Conservation (phyloP, 2,888 invertebrate genomes). For the Morpho deidamia region DNA sequence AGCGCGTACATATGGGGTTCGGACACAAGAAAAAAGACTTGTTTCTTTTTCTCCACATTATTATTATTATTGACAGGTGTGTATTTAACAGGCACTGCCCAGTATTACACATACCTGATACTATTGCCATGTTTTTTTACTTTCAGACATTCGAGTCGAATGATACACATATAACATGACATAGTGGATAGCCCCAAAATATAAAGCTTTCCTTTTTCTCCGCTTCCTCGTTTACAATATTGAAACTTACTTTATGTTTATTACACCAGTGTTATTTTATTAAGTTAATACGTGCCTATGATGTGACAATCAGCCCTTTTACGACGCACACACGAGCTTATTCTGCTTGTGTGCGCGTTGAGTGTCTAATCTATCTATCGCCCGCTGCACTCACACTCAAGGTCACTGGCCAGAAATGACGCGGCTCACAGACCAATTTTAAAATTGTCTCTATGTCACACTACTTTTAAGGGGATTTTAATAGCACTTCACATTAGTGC, state of each 20-base stretch:
- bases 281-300: slow-evolving; percentile 6
- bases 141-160: too few relatives aligned
- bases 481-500: slow-evolving; percentile 11
- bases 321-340: slow-evolving; percentile 29
- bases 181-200: too few relatives aligned
- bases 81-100: too few relatives aligned
- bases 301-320: slow-evolving; percentile 34
- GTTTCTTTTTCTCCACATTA: too few relatives aligned
- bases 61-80: too few relatives aligned
- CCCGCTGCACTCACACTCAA: slow-evolving; percentile 50
- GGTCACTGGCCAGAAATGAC: slow-evolving; percentile 66
- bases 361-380: slow-evolving; percentile 59
- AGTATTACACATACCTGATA: too few relatives aligned
- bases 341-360: slow-evolving; percentile 26
- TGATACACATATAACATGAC: too few relatives aligned
- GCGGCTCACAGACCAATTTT: slow-evolving; percentile 56
- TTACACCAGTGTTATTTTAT: neutral
- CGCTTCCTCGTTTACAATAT: too few relatives aligned
- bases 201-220: too few relatives aligned
- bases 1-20: too few relatives aligned
- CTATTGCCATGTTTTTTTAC: too few relatives aligned
- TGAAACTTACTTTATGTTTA: neutral
- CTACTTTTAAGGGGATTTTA: slow-evolving; percentile 31
- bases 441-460: slow-evolving; percentile 46
- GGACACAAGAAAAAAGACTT: too few relatives aligned